Base-by-base conservation (phyloP, 2,888 invertebrate species). In the Magallana nippona region DNA sequence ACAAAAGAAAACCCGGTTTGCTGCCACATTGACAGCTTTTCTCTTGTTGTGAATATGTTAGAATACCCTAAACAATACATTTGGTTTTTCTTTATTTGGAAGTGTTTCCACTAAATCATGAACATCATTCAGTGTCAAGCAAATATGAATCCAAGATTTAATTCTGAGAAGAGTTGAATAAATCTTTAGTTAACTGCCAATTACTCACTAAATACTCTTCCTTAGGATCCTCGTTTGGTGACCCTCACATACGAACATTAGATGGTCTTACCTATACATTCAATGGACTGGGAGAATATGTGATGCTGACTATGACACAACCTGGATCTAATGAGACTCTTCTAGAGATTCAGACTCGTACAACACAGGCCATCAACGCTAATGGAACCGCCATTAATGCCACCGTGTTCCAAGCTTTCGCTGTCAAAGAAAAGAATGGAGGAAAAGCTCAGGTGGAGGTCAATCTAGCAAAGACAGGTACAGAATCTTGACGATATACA, bases 221-320 rank as follows among this genome's bases (percentile, higher is more conserved):
- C n/a, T n/a, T 8, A 87, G 86, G 60, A 2, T 77, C 83, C 2
- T 58, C 58, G 10, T 82, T 79, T 77, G 90, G 90, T 55, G 90
- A 90, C 78, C 90, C 89, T 19, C 90, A 90, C 71, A 83, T 89
- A 15, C 77, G 77, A 3, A 88, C 88, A 0, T 63, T 89, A 32
- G 90, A 90, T 85, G 86, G 84, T 5, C 79, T 84, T 22, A 81
- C 83, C 78, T 90, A 85, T 85, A 89, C 88, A 27, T 89, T 88
- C 81, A 90, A 89, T 81, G 90, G 89, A 32, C 79, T 85, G 15
- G 89, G 89, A 77, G 90, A 90, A 80, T 89, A 88, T 79, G 83
- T 55, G 17, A 71, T 90, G n/a, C 5, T 88, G 56, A 57, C 58
- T 27, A 17, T 85, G 0, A 15, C 22, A 17, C 55, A 78, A 17